Evolutionary conservation across 2,888 invertebrate genomes (phyloP).

Genomic region (Molorchus minor): DNA sequence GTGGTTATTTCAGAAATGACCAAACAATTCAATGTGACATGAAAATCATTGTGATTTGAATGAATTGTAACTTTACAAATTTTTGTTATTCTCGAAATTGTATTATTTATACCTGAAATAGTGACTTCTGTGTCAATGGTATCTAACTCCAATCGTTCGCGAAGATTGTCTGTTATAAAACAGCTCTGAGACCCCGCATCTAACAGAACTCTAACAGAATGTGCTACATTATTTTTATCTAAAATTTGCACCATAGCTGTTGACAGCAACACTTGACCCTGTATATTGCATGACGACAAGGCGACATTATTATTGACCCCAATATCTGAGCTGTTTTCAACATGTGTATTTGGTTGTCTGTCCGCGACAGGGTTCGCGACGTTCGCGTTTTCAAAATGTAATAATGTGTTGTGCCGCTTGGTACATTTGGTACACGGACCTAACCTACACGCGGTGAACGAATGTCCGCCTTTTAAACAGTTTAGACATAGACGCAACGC

Average conservation of each 20-base stretch:
- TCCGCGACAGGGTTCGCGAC: too few species aligned
- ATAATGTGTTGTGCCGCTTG: constrained; percentile 3
- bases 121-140: not conserved
- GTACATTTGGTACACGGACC: constrained; percentile 5
- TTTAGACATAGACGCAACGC: constrained; percentile 6
- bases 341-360: too few species aligned
- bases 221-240: constrained; percentile 1
- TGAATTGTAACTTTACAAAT: not conserved
- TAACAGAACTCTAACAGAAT: constrained; percentile 1
- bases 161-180: constrained; percentile 17
- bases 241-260: constrained; percentile 8
- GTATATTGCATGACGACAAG: constrained; percentile 1
- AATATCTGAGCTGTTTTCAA: not conserved
- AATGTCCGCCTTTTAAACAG: constrained; percentile 1
- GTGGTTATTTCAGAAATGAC: constrained; percentile 14
- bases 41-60: constrained; percentile 2
- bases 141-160: not conserved
- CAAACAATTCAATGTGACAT: not conserved
- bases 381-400: constrained; percentile 5
- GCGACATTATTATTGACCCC: not conserved
- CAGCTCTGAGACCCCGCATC: constrained; percentile 11
- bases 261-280: constrained; percentile 9
- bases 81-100: not conserved
- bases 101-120: not conserved
- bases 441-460: not conserved